Base-by-base conservation (phyloP, 2,113 vertebrate genomes). In the Ceyx melanurus region DNA sequence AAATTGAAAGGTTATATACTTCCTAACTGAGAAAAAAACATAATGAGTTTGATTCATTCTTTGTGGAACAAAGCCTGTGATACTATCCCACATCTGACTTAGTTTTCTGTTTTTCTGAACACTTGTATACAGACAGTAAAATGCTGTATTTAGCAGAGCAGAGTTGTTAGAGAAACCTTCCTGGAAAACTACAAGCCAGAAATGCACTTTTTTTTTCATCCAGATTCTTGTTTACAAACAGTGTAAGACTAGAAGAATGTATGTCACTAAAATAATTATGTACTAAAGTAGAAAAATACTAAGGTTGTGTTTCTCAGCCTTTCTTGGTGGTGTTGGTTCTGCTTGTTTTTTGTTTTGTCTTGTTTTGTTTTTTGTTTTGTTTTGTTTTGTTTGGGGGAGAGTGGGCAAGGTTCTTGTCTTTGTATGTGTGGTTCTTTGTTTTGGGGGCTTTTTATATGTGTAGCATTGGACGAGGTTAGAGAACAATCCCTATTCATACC, bases 231-330 rank as follows among this genome's bases (percentile, higher is more conserved):
- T 80, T 76, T 68, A 22, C 11, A 48, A 67, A 23, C 8, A 86
- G 8, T 9, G 3, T 37, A 76, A 37, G 6, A 25, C 5, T 51
- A 5, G 21, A 73, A 48, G 9, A 45, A 66, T 74, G 57, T 40
- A 40, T 43, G 6, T n/a, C 20, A 40, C 8, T 35, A 33, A 65
- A 68, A 64, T 89, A 37, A 6, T 0, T 4, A 26, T 3, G 2
- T 26, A 48, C 11, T 45, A 33, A 76, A 57, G 6, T 11, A 65
- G n/a, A 68, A 83, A 86, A 62, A 57, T 20, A 51, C 10, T 29
- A 61, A n/a, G 4, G 28, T 28, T 70, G 0, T 62, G 13, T 25
- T 22, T 37, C 64, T 50, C 1, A 3, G 8, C 1, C 2, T 88
- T 88, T 80, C 29, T 40, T 73, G 3, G 26, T 53, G 8, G 4